These are phyloP conservation scores for Lutjanus erythropterus DNA, from an alignment of 2,113 vertebrate genomes.

Conservation along the genomic window DNA sequence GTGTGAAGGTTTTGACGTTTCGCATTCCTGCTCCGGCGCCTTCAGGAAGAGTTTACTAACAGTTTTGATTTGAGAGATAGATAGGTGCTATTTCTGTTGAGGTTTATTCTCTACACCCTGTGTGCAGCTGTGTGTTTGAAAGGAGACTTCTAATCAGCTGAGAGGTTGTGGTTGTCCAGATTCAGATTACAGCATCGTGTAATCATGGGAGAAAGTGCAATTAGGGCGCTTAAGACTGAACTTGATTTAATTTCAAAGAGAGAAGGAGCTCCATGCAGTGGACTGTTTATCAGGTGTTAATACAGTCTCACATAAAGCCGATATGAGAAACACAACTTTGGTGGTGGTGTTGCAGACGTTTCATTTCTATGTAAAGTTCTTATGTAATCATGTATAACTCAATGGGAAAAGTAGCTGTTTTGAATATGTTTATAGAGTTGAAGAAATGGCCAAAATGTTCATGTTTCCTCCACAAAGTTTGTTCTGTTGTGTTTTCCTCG, in stretches of 20 bases:
- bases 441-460: neutral
- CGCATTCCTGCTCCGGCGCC: slow-evolving; percentile 36
- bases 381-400: neutral
- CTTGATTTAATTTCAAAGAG: slow-evolving; percentile 18
- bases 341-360: neutral
- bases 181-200: slow-evolving; percentile 23
- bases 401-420: neutral
- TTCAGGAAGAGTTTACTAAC: slow-evolving; percentile 30
- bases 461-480: neutral
- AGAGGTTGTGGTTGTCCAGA: slow-evolving; percentile 34
- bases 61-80: slow-evolving; percentile 14
- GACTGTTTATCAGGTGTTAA: neutral
- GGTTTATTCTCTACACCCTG: slow-evolving; percentile 2
- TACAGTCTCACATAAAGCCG: slow-evolving; percentile 11
- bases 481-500: neutral
- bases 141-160: slow-evolving; percentile 40
- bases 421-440: neutral
- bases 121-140: slow-evolving; percentile 27
- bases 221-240: neutral
- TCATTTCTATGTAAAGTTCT: slow-evolving; percentile 1
- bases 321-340: slow-evolving; percentile 11
- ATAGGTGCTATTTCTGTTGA: slow-evolving; percentile 27
- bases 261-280: neutral
- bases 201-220: slow-evolving; percentile 39
- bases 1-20: slow-evolving; percentile 55